Percentiles rank a stretch among this genome's conserved stretches.
These are phyloP conservation scores for Henicopernis longicauda DNA, from an alignment of 2,113 vertebrate genomes.

Conservation along the genomic window DNA sequence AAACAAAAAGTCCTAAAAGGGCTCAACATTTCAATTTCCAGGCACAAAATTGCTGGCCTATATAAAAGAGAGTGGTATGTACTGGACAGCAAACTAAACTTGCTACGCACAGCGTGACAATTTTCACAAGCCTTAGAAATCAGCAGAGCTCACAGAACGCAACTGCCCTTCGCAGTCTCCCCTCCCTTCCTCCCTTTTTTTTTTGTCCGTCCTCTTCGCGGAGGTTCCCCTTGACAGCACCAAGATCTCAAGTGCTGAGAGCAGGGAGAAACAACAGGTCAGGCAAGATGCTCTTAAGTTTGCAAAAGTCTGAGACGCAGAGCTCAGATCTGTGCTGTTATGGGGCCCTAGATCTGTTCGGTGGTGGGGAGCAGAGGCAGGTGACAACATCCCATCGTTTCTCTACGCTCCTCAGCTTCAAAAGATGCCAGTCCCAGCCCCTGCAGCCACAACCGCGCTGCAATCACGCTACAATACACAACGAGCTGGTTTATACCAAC, in stretches of 20 bases:
- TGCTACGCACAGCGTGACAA: not conserved
- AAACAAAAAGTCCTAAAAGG: not conserved
- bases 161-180: not conserved
- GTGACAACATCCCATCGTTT: not conserved
- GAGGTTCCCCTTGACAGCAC: not conserved
- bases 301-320: not conserved
- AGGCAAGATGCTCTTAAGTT: not conserved
- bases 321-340: not conserved
- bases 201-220: fast-evolving
- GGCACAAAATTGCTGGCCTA: not conserved
- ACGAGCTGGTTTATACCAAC: not conserved
- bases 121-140: not conserved
- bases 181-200: fast-evolving
- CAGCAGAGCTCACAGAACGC: not conserved
- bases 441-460: fast-evolving
- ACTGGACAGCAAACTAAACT: not conserved
- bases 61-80: not conserved
- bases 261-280: not conserved
- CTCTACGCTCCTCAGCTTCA: not conserved
- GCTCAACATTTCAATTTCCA: not conserved
- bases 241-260: not conserved
- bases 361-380: not conserved
- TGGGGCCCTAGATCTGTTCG: fast-evolving
- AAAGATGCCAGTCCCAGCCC: not conserved
- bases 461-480: too few relatives aligned